These are phyloP conservation scores for Zapornia atra DNA, from an alignment of 2,113 vertebrate genomes.

Conservation along the genomic window DNA sequence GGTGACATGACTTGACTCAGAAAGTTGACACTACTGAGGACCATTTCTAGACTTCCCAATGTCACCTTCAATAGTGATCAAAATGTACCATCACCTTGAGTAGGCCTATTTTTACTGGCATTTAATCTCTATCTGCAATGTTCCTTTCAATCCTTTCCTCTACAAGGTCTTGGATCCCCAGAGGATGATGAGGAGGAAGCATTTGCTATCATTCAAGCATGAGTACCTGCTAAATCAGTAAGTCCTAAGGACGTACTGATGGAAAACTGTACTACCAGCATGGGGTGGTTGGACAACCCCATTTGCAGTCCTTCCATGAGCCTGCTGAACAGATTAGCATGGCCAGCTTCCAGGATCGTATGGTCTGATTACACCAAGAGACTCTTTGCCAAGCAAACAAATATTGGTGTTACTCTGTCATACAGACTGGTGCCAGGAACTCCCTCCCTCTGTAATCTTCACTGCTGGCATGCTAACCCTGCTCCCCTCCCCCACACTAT, in stretches of 20 bases:
- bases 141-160: background rate
- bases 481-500: background rate
- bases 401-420: background rate
- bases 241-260: background rate
- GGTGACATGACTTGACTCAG: fast-evolving
- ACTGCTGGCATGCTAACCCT: background rate
- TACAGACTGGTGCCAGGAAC: background rate
- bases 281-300: background rate
- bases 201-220: background rate
- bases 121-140: background rate
- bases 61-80: background rate
- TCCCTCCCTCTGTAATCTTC: background rate
- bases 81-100: background rate
- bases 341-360: background rate
- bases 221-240: background rate
- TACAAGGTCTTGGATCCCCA: background rate
- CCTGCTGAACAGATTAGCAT: background rate
- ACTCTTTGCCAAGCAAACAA: background rate
- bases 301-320: background rate
- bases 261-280: background rate
- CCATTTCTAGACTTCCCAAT: background rate
- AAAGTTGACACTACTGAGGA: background rate
- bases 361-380: background rate
- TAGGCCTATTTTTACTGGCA: background rate
- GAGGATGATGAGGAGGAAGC: background rate